Evolutionary conservation across 1,140 invertebrate genomes (phyloP), one percentile per base, ranked within the genome.

Genomic region (Tachypleus tridentatus): DNA sequence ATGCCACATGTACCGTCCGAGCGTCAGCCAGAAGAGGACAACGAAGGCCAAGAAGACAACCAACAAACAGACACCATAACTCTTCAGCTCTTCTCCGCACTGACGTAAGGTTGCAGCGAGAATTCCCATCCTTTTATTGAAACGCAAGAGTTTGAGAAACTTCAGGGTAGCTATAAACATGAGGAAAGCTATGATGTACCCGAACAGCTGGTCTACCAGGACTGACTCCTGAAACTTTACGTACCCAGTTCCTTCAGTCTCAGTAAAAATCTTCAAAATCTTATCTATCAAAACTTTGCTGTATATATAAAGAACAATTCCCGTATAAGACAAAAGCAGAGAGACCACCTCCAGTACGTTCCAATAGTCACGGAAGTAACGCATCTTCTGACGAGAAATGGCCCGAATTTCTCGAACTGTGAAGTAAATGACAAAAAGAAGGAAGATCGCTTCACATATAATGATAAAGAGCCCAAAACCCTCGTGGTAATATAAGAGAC

Each of bases 91-190:
- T 49, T 71, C 63, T 63, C 73, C 75, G 49, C 73, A 75, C 29
- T 70, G 66, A 6, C 62, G 56, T 11, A 76, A 56, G 0, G 77
- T 79, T 0, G 73, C 67, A 4, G 76, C 74, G 61, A 80, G 69
- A 62, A 80, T 64, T 5, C 75, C 76, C 65, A 81, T 80, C 63
- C 77, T 72, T 61, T 77, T 78, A 73, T 83, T 83, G 72, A 82
- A 83, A 56, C 80, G 71, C 4, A 83, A 71, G 2, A 83, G 73
- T 64, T 79, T 77, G 49, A 81, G 70, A 70, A 82, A 80, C 69
- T 82, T 82, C 5, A 82, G 67, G 10, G 76, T 80, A 5, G 75
- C 75, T 51, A 82, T 73, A 71, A 81, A 82, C 8, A 81, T 75
- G 7, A 81, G 69, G 63, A 79, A 77, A 9, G 76, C 80, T 29